Evolutionary conservation across 2,113 vertebrate species (phyloP), one percentile per base, ranked within the genome.

Genomic region (Cariama cristata): DNA sequence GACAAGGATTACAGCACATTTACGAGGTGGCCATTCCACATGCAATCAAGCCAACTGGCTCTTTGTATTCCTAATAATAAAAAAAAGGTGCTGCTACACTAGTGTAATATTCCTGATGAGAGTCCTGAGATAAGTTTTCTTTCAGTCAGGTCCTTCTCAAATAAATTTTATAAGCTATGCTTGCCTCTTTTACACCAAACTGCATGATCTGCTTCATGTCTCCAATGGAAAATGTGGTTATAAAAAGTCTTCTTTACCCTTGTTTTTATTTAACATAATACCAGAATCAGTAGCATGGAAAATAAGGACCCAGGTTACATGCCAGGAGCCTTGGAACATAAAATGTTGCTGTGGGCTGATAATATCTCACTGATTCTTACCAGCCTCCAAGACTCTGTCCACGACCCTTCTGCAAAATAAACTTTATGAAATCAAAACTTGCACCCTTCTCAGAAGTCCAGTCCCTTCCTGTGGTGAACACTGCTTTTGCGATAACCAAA

Each of bases 361-460:
- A 96, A 88, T 73, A 97, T 97, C 97, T 97, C 74, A 52, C 28
- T 85, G 93, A 95, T 94, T 94, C 62, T 86, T 97, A 90, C 81
- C 77, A 91, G 93, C 42, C 95, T 94, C 90, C 90, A 86, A 69
- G 90, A 94, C 58, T 94, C 64, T 94, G 74, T 92, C 93, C 95
- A 92, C 17, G 8, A 69, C 38, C 74, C 71, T 72, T 79, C 95
- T 90, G 67, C 62, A 93, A 97, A 96, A 95, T 58, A 95, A 97
- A 96, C 97, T 91, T 92, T 27, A 90, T 72, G 35, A 97, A 97
- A 97, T 96, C 49, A 94, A 96, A 96, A 94, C 89, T 81, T 66
- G 77, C 81, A 90, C 81, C 92, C 66, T 94, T 91, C 74, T 95
- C 93, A 97, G 96, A 97, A 97, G 92, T 96, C 93, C 85, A 76